These are phyloP conservation scores for Oreocharis arfaki DNA, from an alignment of 2,113 vertebrate genomes.

Conservation along the genomic window DNA sequence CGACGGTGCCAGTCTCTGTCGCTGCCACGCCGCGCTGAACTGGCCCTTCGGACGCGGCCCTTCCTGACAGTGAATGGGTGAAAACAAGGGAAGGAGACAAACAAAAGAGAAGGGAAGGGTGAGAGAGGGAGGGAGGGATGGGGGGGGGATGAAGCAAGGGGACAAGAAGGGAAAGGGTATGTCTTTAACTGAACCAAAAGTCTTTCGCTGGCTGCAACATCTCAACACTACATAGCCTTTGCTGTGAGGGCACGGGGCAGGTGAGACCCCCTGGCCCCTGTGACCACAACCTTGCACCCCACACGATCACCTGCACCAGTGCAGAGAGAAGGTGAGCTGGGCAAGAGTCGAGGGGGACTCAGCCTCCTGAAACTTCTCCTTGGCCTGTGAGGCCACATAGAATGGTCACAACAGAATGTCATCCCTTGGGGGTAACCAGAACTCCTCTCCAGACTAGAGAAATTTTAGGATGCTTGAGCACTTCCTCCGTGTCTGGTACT, in stretches of 20 bases:
- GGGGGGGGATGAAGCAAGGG: conserved; percentile 25
- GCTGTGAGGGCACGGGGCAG: accelerated
- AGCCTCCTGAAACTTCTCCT: not conserved
- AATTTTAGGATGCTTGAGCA: not conserved
- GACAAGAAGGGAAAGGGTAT: conserved; percentile 55
- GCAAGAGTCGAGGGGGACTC: not conserved
- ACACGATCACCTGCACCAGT: not conserved
- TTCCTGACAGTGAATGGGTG: conserved; percentile 74
- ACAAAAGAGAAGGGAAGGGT: conserved; percentile 72
- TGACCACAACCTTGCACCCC: not conserved
- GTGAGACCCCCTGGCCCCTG: not conserved
- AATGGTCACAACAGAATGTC: not conserved
- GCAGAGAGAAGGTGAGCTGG: not conserved
- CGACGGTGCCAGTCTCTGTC: conserved; percentile 69
- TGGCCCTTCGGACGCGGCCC: conserved; percentile 72
- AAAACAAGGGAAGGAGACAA: conserved; percentile 63
- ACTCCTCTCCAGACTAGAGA: not conserved
- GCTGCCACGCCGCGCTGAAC: conserved; percentile 71
- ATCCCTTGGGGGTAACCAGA: not conserved
- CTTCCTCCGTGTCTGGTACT: not conserved
- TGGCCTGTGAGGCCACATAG: not conserved
- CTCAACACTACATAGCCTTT: not conserved
- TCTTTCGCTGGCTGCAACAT: conserved; percentile 1
- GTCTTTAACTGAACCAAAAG: conserved; percentile 25
- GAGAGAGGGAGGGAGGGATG: conserved; percentile 52